A percentile compares a stretch with the other conserved stretches of the same genome.
Evolutionary conservation across 1,140 invertebrate species (phyloP).

Genomic region (Papilio machaon): DNA sequence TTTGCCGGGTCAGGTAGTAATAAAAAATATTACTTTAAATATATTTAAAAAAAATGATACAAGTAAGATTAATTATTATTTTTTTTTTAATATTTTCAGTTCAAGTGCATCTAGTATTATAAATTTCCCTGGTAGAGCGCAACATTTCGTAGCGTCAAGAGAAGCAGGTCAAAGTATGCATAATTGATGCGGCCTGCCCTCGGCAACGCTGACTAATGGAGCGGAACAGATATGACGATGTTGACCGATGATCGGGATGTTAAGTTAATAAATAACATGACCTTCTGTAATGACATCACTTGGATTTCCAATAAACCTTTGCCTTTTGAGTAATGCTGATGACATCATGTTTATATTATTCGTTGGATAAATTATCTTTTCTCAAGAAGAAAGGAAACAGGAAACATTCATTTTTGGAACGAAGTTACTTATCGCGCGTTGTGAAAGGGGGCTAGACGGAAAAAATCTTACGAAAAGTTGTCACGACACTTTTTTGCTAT

Average conservation of each 20-base stretch:
- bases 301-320: background rate
- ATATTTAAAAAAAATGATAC: too few species aligned
- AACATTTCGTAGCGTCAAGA: constrained; percentile 5
- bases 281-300: background rate
- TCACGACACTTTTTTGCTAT: too few species aligned
- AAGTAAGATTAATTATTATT: too few species aligned
- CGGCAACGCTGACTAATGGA: constrained; percentile 46
- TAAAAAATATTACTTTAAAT: too few species aligned
- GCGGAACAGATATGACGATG: constrained; percentile 53
- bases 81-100: background rate
- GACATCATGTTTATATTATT: background rate
- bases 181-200: constrained; percentile 50
- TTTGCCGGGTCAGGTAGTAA: too few species aligned
- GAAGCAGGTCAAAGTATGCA: constrained; percentile 53
- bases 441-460: too few species aligned
- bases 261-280: constrained; percentile 25
- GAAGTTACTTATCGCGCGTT: too few species aligned
- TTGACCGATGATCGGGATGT: constrained; percentile 35
- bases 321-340: background rate
- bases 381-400: too few species aligned
- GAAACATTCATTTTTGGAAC: too few species aligned
- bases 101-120: background rate
- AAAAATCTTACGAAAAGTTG: too few species aligned
- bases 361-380: background rate
- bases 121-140: background rate